Evolutionary conservation across 2,113 vertebrate species (phyloP), one percentile per base, ranked within the genome.

Genomic region (Alaudala cheleensis): DNA sequence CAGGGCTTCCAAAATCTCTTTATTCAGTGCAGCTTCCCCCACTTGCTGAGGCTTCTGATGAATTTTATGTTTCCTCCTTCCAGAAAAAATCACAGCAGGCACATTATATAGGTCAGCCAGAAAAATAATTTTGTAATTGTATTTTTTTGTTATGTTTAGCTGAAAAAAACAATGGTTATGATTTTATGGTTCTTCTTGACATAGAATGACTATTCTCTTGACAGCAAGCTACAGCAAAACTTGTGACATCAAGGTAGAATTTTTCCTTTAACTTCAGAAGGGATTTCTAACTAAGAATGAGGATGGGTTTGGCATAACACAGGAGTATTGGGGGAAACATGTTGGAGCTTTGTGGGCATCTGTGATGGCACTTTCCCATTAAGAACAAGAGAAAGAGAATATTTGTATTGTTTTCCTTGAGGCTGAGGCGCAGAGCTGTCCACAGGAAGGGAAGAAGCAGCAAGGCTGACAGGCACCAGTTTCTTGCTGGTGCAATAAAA

Each of bases 311-410:
- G 44, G 8, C 47, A 2, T 5, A 42, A n/a, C 5, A 0, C 37
- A 44, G 7, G 14, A 74, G 16, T 9, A 5, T 3, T 45, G n/a
- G 24, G 15, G 29, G 14, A 64, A 56, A 15, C 0, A 1, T 20
- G 42, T 4, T 31, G 40, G 44, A 26, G 34, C 49, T 82, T 37
- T n/a, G 14, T 71, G 39, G 19, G 12, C 6, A 21, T 12, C 39
- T 56, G 14, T 58, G 49, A 2, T 64, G 50, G 34, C 31, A 23
- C 1, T 53, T 73, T 40, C 11, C 21, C 16, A 8, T 0, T 34
- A 7, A 16, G 39, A 66, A 40, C 5, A 29, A 14, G 24, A 23
- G 28, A 69, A 28, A 29, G 54, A 54, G 20, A 49, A 26, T 51
- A 14, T 78, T 26, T 8, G 2, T 34, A 0, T 8, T 54, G n/a